Percentiles rank a stretch among this genome's conserved stretches.
phyloP scores from a whole-genome alignment of 2,797 vertebrate genomes.

The Aselliscus stoliczkanus region DNA sequence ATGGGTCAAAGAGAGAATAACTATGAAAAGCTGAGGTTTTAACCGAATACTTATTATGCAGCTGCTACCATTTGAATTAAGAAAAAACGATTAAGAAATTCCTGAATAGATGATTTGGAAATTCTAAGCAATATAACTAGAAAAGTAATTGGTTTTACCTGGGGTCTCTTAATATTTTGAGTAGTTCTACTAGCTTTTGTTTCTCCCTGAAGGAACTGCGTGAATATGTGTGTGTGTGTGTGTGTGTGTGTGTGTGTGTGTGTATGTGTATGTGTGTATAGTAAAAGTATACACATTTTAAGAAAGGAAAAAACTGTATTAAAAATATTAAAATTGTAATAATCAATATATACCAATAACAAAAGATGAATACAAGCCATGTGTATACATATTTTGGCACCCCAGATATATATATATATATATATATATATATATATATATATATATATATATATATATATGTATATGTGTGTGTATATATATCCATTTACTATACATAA shows the following conservation, averaged over 20 bases:
- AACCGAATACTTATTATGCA: background rate
- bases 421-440: background rate
- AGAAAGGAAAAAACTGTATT: too few relatives aligned
- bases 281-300: too few relatives aligned
- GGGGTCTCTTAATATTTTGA: background rate
- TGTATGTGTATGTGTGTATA: too few relatives aligned
- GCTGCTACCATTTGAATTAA: background rate
- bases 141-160: slow-evolving; percentile 1
- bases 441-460: background rate
- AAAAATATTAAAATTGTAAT: too few relatives aligned
- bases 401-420: background rate
- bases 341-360: too few relatives aligned
- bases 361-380: too few relatives aligned
- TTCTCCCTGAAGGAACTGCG: background rate
- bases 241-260: too few relatives aligned
- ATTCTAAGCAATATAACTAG: background rate
- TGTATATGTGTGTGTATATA: background rate
- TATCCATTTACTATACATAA: background rate
- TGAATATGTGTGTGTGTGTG: too few relatives aligned
- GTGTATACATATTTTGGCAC: too few relatives aligned
- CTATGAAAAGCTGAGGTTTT: background rate
- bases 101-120: background rate
- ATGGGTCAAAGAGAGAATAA: background rate
- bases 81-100: background rate
- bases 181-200: background rate